Conservation (phyloP, 2,113 vertebrate species). For the Piliocolobus tephrosceles region DNA sequence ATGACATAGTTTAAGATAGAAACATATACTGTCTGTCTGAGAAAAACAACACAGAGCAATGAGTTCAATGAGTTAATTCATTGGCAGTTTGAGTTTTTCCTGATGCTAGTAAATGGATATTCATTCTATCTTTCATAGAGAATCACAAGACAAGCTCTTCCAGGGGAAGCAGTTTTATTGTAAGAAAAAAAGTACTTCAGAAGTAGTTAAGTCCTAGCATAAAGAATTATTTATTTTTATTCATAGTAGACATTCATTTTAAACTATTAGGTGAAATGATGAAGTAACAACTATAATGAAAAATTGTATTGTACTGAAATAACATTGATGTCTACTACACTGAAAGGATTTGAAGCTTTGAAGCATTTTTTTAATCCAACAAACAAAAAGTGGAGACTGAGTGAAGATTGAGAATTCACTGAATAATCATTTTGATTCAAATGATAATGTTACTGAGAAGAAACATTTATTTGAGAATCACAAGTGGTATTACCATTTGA, state of each 20-base stretch:
- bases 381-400: background rate
- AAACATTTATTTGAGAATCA: conserved; percentile 52
- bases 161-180: background rate
- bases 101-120: background rate
- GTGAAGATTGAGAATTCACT: background rate
- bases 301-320: background rate
- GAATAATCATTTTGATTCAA: conserved; percentile 56
- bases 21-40: background rate
- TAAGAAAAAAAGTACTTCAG: background rate
- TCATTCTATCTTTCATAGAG: background rate
- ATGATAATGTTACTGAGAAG: conserved; percentile 30
- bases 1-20: background rate
- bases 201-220: background rate
- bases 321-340: background rate
- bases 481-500: conserved; percentile 39
- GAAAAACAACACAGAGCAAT: background rate
- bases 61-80: background rate
- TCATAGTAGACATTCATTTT: background rate
- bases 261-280: background rate
- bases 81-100: background rate
- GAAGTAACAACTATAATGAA: background rate
- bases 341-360: conserved; percentile 9
- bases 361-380: background rate
- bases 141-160: background rate
- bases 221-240: background rate